Conservation (phyloP, 2,888 invertebrate genomes). For the Apeira syringaria region DNA sequence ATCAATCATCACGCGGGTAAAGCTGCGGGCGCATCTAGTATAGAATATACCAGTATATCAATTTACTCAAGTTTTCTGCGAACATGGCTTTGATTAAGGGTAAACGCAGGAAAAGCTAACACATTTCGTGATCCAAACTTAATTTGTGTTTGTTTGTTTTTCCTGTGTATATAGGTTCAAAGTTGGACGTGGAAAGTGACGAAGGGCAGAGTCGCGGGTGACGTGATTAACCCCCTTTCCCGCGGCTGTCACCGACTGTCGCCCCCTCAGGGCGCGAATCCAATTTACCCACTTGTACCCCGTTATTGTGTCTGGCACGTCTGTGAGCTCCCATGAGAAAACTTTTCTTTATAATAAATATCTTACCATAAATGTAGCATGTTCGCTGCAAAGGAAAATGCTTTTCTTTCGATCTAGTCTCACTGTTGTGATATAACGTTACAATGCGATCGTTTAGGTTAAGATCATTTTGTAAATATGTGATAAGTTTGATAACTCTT, state of each 20-base stretch:
- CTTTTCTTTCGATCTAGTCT: not conserved
- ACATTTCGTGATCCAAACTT: not conserved
- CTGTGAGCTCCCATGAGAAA: conserved; percentile 50
- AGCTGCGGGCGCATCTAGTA: too few species aligned
- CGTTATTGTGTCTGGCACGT: conserved; percentile 61
- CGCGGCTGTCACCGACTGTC: conserved; percentile 42
- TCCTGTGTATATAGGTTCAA: conserved; percentile 8
- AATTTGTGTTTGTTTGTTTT: conserved; percentile 8
- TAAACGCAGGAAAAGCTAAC: not conserved
- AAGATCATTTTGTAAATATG: too few species aligned
- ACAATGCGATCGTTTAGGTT: conserved; percentile 3
- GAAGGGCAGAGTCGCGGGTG: conserved; percentile 24
- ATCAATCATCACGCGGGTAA: too few species aligned
- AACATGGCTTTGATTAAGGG: too few species aligned
- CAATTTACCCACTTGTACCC: conserved; percentile 73
- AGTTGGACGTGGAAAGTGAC: conserved; percentile 28
- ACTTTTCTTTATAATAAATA: conserved; percentile 54
- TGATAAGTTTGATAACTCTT: too few species aligned
- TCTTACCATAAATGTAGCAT: conserved; percentile 35
- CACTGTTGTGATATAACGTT: conserved; percentile 11
- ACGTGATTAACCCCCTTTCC: conserved; percentile 42
- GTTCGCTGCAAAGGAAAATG: conserved; percentile 15
- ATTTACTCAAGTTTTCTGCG: too few species aligned
- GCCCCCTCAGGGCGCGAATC: conserved; percentile 66
- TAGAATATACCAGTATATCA: too few species aligned